Base-by-base conservation (phyloP, 1,140 invertebrate genomes). In the Phymorhynchus buccinoides region DNA sequence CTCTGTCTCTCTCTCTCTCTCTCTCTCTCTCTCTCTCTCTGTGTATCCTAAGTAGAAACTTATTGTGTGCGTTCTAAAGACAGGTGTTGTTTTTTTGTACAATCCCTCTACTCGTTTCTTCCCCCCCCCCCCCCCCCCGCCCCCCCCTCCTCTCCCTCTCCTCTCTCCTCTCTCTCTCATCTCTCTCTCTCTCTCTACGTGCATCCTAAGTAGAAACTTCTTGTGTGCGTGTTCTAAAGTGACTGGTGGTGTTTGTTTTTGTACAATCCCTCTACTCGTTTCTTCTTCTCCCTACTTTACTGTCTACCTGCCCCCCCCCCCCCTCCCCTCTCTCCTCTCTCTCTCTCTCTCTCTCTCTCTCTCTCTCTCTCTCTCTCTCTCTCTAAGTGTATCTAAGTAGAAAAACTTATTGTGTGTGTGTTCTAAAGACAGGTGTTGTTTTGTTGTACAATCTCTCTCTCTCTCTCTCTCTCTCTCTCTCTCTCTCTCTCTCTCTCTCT, bases 71-170 rank as follows among this genome's bases (percentile, higher is more conserved):
- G 9, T 4, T 48, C 44, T 48, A 18, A 48, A 48, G n/a, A n/a
- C n/a, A n/a, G n/a, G n/a, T n/a, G n/a, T n/a, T n/a, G n/a, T n/a
- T n/a, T 18, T 44, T 80, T 37, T 39, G 4, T 79, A 44, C 39
- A 37, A 35, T 39, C 39, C 82, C 79, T 35, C 62, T 48, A 39
- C 42, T n/a, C 52, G 80, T 86, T 41, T 18, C 52, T 68, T 22
- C 68, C 41, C 22, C 80, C 48, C 80, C 39, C 80, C 12, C 48
- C 48, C 80, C 39, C 48, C 39, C 12, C 39, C 80, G 48, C 80
- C 39, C 48, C 39, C 52, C 39, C 12, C 39, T 52, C 56, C 42
- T 62, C 48, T 48, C 80, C 16, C 80, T 62, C 18, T 18, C 18
- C 44, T 48, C 44, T 48, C 44, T 48, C 6, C 18, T 48, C 18